Conservation (phyloP, 2,797 vertebrate species). For the Macropus fuliginosus region DNA sequence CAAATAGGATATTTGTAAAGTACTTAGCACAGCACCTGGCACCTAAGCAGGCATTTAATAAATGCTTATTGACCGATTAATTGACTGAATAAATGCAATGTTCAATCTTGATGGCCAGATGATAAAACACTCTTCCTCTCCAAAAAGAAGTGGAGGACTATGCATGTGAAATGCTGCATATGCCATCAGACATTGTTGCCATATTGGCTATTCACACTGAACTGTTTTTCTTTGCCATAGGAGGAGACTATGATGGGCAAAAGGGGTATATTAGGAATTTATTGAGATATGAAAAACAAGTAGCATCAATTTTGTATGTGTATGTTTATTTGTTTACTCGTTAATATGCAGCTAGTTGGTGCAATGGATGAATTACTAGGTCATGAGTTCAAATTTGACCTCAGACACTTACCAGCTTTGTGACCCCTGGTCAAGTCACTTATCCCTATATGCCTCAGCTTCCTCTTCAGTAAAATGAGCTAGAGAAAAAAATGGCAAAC, state of each 20-base stretch:
- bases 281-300: not conserved
- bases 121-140: not conserved
- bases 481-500: not conserved
- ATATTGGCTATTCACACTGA: not conserved
- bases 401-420: not conserved
- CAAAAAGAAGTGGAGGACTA: not conserved
- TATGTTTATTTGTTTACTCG: not conserved
- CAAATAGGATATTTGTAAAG: constrained; percentile 49
- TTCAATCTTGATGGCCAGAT: not conserved
- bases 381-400: not conserved
- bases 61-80: not conserved
- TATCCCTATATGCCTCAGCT: not conserved
- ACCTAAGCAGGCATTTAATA: not conserved
- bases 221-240: not conserved
- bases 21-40: not conserved
- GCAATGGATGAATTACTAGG: not conserved
- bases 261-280: not conserved
- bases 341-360: not conserved
- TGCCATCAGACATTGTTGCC: not conserved
- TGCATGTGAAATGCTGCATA: not conserved
- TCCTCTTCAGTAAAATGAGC: not conserved
- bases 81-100: not conserved
- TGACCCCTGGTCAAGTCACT: not conserved
- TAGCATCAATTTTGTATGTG: not conserved
- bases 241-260: not conserved